Base-by-base conservation (phyloP, 2,888 invertebrate species). In the Allygus modestus region DNA sequence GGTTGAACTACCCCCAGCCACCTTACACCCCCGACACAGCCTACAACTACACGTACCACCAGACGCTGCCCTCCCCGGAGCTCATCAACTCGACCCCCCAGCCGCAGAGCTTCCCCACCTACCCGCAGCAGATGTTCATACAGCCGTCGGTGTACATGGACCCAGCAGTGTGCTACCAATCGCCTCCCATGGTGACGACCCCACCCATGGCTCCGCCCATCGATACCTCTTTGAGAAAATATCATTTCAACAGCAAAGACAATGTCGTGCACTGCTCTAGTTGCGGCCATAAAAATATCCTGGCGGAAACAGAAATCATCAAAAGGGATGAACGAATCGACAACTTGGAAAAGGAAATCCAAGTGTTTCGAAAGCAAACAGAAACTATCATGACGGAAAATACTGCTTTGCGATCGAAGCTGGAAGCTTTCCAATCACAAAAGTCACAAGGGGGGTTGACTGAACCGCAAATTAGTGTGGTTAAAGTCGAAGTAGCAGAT, bases 371-470 rank as follows among this genome's bases (percentile, higher is more conserved):
- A 28, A 65, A 65, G 26, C 1, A 65, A 15, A 71, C 85, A 15
- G 20, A 84, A 23, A 31, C 43, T 1, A 23, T 85, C 28, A 87
- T 86, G 77, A 73, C 41, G 31, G 85, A 86, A 26, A 79, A 61
- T 43, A 73, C 82, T 65, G 86, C 86, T 46, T 86, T 73, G 20
- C 12, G 41, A 33, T 23, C 15, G 23, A 12, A 41, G 17, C n/a
- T 73, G 0, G 73, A 41, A 41, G 28, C 23, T 7, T 46, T 15
- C 12, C 46, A 46, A 12, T 7, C 46, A 15, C 12, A 15, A 46
- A 46, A 46, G 46, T 17, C 46, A 1, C 46, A 46, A 58, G 58
- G 2, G 23, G 58, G 1, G 23, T 9, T 9, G 58, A 23, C 23
- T 2, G 23, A 58, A 15, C 20, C 20, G 5, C 58, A 58, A 20